Base-by-base conservation (phyloP, 92 coral and sea anemone genomes). In the Porites evermanni region DNA sequence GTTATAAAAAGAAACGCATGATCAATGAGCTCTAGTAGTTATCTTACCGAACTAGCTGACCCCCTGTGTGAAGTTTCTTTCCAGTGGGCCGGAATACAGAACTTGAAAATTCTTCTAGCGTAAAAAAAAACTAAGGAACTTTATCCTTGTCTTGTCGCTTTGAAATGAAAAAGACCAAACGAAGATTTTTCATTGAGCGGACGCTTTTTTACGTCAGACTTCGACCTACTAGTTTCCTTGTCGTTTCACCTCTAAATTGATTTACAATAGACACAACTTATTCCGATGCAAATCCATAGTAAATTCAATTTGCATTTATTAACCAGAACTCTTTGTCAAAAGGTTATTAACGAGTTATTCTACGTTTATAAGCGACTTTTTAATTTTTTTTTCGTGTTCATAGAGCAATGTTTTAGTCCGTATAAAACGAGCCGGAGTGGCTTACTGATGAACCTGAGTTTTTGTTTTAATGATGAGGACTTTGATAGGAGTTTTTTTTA, bases 241-340 rank as follows among this genome's bases (percentile, higher is more conserved):
- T 19, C 72, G 58, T 79, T 51, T 79, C 72, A 38, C 70, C 29
- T 29, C 47, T 70, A 69, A 72, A 81, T 20, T 71, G 77, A 59
- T 68, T 19, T 32, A 56, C 53, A 38, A 38, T 38, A 38, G 47
- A 32, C 76, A 58, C 18, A 64, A 70, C 69, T 6, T 29, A 70
- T 81, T 81, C 86, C 32, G 59, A 81, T 81, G 86, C 78, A 81
- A 81, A 81, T 70, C 12, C n/a, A 19, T 26, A 29, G 13, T 18
- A 63, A 56, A 47, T 56, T 53, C 70, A 81, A 53, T 81, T 71
- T 81, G 77, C 75, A 70, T 67, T 38, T 70, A 58, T 81, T 29
- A 59, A 81, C 32, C 67, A 17, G 24, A 11, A 50, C n/a, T 20
- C 18, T 20, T 56, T 81, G 85, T 81, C 44, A 21, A 54, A 20